These are phyloP conservation scores for Leptinotarsa undecemlineata DNA, from an alignment of 1,140 invertebrate genomes.

Conservation along the genomic window DNA sequence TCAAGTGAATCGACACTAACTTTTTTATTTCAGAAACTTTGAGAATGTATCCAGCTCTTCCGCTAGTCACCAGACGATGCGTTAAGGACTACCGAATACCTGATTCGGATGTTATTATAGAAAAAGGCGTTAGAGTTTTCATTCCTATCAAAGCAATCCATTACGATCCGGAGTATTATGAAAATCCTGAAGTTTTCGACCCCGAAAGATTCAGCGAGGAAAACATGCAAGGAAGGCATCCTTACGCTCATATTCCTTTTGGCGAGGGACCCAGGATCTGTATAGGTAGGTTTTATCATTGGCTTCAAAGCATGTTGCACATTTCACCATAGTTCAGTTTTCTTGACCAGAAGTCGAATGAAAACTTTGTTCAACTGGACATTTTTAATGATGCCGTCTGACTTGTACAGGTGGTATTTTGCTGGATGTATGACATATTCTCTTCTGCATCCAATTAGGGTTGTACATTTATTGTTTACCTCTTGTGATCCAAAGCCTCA, in stretches of 20 bases:
- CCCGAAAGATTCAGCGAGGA: conserved; percentile 64
- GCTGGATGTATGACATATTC: too few relatives aligned
- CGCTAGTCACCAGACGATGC: conserved; percentile 58
- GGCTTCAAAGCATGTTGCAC: too few relatives aligned
- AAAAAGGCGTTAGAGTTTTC: conserved; percentile 49
- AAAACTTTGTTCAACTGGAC: too few relatives aligned
- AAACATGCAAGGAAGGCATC: conserved; percentile 11
- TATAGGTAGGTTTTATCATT: conserved; percentile 1
- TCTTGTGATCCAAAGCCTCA: too few relatives aligned
- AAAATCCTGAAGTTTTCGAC: conserved; percentile 65
- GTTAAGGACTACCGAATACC: conserved; percentile 55
- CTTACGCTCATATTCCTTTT: conserved; percentile 20
- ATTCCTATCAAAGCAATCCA: conserved; percentile 53
- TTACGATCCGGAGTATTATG: conserved; percentile 58
- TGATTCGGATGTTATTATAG: conserved; percentile 45
- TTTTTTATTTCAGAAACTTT: conserved; percentile 57
- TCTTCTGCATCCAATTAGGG: too few relatives aligned
- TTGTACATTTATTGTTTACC: too few relatives aligned
- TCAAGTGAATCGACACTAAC: too few relatives aligned
- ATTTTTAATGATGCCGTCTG: too few relatives aligned
- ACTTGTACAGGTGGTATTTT: too few relatives aligned
- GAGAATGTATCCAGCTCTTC: conserved; percentile 60
- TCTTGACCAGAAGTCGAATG: too few relatives aligned
- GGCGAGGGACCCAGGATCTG: conserved; percentile 23
- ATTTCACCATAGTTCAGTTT: too few relatives aligned